A percentile compares a stretch with the other conserved stretches of the same genome.
Evolutionary conservation across 2,888 invertebrate genomes (phyloP).

Genomic region (Erebia ligea): DNA sequence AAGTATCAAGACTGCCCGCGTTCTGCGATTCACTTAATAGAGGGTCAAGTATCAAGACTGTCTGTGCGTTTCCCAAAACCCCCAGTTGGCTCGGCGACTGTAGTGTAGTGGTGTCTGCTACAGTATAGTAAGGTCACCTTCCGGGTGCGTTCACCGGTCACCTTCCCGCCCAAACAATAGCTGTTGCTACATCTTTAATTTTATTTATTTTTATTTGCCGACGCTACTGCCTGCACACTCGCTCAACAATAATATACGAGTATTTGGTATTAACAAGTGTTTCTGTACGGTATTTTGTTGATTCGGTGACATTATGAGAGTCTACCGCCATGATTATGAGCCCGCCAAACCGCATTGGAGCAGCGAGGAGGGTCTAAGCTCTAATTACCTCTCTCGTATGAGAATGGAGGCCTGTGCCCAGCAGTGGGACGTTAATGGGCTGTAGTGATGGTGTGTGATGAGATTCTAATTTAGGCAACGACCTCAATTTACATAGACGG

Average conservation of each 20-base stretch:
- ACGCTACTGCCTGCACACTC: constrained; percentile 25
- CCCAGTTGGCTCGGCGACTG: constrained; percentile 51
- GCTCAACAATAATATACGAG: not conserved
- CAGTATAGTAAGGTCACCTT: constrained; percentile 73
- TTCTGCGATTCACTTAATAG: not conserved
- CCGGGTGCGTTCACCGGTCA: constrained; percentile 67
- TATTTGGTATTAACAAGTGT: not conserved
- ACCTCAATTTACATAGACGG: no score
- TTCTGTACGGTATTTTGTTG: not conserved
- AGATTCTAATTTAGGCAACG: no score
- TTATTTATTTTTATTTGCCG: constrained; percentile 19
- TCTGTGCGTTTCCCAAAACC: constrained; percentile 52
- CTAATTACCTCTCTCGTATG: no score
- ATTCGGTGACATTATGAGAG: not conserved
- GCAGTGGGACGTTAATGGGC: no score
- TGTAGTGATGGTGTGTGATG: no score
- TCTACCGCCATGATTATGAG: not conserved
- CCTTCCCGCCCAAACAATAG: constrained; percentile 50
- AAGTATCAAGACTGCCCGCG: constrained; percentile 4
- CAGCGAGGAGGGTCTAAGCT: no score
- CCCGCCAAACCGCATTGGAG: no score
- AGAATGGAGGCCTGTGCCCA: no score
- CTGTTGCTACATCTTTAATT: constrained; percentile 43
- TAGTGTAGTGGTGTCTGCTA: constrained; percentile 26
- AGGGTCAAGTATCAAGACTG: constrained; percentile 10